Base-by-base conservation (phyloP, 2,888 invertebrate species). In the Harpalus rufipes region DNA sequence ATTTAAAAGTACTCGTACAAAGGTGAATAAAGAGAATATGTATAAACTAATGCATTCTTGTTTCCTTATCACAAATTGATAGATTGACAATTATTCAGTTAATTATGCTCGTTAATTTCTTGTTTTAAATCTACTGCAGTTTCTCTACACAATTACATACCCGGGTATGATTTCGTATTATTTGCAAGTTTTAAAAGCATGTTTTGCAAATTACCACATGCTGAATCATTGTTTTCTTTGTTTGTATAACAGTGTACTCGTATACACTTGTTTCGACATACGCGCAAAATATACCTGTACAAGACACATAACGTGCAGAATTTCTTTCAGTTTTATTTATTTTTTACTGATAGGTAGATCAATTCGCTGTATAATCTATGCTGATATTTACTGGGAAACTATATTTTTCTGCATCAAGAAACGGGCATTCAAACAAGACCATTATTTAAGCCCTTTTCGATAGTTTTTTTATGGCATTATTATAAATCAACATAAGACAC, bases 191-290 rank as follows among this genome's bases (percentile, higher is more conserved):
- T 74, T 74, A 25, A 18, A 63, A 63, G 25, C 18, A 18, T 44
- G 41, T 74, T n/a, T 44, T 74, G 72, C 41, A 44, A 44, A 74
- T 18, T 41, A 18, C n/a, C 41, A 21, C 21, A 68, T 74, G 72
- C 72, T 74, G 72, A 74, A 44, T 74, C 72, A 74, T 74, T 74
- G 72, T 74, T 74, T 63, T 68, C 68, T 68, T 68, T 68, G 68
- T 68, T 74, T 74, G 41, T 72, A 39, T 18, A 21, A 41, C 14
- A 14, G 68, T 41, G 14, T 12, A 5, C 18, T 18, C n/a, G 14
- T 16, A 59, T 12, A 63, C 16, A 39, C 1, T 39, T 32, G 41
- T 68, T 74, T 74, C 41, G 72, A 44, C 41, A 74, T 18, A 39
- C 14, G 32, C 41, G 18, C 41, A 10, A 72, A 39, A 39, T 41